Percentiles rank a stretch among this genome's conserved stretches.
phyloP scores from a whole-genome alignment of 1,140 invertebrate genomes.

The Drosophila grimshawi region DNA sequence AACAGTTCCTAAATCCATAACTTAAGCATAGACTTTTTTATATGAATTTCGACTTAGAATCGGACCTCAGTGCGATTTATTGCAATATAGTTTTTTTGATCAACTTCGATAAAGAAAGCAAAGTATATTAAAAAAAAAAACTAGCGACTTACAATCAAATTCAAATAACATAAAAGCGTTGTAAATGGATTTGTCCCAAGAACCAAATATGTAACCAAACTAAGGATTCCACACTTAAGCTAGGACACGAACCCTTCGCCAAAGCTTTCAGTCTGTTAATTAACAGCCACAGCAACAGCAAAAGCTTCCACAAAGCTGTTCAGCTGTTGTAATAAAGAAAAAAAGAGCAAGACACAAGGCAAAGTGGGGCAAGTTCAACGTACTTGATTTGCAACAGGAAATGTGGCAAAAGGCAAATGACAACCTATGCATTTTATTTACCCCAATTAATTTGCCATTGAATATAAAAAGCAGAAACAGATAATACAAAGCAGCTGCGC shows the following conservation, averaged over 20 bases:
- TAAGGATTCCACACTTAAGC: neutral
- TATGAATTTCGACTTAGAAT: too few species aligned
- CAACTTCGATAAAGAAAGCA: too few species aligned
- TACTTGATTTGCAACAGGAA: neutral
- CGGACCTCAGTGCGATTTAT: too few species aligned
- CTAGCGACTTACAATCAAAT: too few species aligned
- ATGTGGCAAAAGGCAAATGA: neutral
- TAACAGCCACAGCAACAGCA: conserved; percentile 13
- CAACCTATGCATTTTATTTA: conserved; percentile 31
- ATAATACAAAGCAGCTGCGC: conserved; percentile 7
- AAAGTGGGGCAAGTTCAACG: conserved; percentile 1
- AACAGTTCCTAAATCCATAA: too few species aligned
- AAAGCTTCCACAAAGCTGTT: conserved; percentile 32
- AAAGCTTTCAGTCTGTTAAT: conserved; percentile 21
- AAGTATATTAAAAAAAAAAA: too few species aligned
- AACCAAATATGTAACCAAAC: neutral
- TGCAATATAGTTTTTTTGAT: too few species aligned
- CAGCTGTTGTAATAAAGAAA: neutral
- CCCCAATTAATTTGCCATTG: conserved; percentile 34
- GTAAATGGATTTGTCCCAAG: conserved; percentile 19
- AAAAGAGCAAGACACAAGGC: neutral
- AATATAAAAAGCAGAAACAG: conserved; percentile 11
- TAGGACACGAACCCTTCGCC: conserved; percentile 8
- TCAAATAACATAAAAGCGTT: too few species aligned
- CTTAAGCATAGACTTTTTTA: too few species aligned